phyloP scores from a whole-genome alignment of 2,888 invertebrate genomes.

The Diadromus collaris region DNA sequence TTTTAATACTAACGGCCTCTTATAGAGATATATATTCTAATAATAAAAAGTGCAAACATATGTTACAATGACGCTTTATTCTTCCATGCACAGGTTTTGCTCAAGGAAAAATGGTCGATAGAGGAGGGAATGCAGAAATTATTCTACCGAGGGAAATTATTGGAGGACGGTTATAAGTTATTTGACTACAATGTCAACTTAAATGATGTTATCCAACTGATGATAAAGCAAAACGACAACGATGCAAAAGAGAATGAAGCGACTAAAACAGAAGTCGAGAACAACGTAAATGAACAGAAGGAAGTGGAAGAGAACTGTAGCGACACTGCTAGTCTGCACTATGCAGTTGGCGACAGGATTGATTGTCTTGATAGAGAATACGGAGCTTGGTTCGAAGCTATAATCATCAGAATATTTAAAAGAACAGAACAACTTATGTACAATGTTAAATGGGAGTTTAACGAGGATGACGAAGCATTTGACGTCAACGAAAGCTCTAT shows the following conservation, averaged over 20 bases:
- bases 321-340: constrained; percentile 80
- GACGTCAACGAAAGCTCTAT: constrained; percentile 81
- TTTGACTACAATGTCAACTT: constrained; percentile 89
- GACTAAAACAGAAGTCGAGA: constrained; percentile 13
- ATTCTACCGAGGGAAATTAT: constrained; percentile 87
- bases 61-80: neutral
- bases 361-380: constrained; percentile 84
- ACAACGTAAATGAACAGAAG: neutral
- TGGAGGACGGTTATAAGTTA: constrained; percentile 87
- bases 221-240: constrained; percentile 77
- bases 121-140: constrained; percentile 83
- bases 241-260: constrained; percentile 37
- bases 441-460: constrained; percentile 75
- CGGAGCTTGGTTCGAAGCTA: constrained; percentile 89
- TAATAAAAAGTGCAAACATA: neutral
- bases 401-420: constrained; percentile 82
- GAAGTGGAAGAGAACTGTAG: constrained; percentile 58
- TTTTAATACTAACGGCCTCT: neutral
- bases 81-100: constrained; percentile 7
- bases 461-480: constrained; percentile 78
- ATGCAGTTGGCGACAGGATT: constrained; percentile 84
- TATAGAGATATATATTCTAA: neutral
- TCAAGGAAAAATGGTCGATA: constrained; percentile 82
- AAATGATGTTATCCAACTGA: constrained; percentile 89
- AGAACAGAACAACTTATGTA: constrained; percentile 71